phyloP scores from a whole-genome alignment of 2,888 invertebrate species.

The Papilio elwesi region DNA sequence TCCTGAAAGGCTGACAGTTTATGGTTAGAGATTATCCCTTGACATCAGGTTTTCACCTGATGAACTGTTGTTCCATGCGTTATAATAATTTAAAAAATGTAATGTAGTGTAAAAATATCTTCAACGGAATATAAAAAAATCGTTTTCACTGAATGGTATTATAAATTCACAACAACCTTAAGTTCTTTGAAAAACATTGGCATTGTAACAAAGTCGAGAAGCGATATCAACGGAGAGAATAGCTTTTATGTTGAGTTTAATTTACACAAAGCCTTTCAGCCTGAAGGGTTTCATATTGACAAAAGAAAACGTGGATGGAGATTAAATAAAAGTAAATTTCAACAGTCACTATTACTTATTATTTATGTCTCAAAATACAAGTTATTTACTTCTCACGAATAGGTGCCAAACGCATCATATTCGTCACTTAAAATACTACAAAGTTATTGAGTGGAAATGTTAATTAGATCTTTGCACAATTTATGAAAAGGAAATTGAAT shows the following conservation, averaged over 20 bases:
- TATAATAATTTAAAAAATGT: no score
- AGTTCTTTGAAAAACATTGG: constrained; percentile 12
- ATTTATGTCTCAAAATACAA: background rate
- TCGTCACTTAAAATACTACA: no score
- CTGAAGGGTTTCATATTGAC: constrained; percentile 11
- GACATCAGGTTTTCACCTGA: no score
- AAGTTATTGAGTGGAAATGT: no score
- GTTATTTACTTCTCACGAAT: background rate
- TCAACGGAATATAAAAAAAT: background rate
- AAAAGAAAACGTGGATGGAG: constrained; percentile 11
- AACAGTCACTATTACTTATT: constrained; percentile 3
- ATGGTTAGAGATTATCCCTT: no score
- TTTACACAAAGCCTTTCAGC: constrained; percentile 20
- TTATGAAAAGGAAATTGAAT: no score
- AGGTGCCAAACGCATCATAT: no score
- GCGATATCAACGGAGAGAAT: constrained; percentile 10
- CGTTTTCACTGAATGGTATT: background rate
- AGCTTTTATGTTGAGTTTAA: constrained; percentile 22
- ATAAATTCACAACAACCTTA: constrained; percentile 1
- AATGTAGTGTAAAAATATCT: no score
- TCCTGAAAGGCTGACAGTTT: no score
- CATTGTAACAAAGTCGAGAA: constrained; percentile 23
- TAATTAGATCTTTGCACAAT: no score
- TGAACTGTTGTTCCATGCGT: no score
- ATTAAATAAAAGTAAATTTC: constrained; percentile 16